Base-by-base conservation (phyloP, 2,113 vertebrate genomes). In the Clarias magur region DNA sequence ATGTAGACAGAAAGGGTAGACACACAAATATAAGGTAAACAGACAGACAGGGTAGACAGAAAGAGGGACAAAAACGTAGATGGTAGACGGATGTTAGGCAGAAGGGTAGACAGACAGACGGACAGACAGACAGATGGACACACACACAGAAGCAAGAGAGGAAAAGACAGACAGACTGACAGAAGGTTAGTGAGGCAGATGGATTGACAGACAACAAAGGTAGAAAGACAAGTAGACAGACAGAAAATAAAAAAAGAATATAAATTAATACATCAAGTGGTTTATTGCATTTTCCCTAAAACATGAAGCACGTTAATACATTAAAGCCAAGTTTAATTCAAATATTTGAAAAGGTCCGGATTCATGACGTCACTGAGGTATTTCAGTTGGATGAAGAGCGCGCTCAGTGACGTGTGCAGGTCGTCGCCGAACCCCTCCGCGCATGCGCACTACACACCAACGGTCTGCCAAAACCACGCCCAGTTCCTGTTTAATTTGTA, bases 381-480 rank as follows among this genome's bases (percentile, higher is more conserved):
- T 65, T 68, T 34, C 70, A 38, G 7, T 0, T 19, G 70, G 11
- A 73, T 21, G 38, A 42, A 9, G 19, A 48, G 4, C 3, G 38
- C 72, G 3, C 38, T 1, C 70, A 73, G 23, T 42, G 23, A 75
- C 72, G 72, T 23, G 38, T 3, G 7, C 19, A 42, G 17, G 1
- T 73, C 38, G 27, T 15, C 1, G 67, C 67, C 10, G 63, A 34
- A 34, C 68, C 8, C 16, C 16, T 19, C 21, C 4, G 73, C 23
- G 48, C 73, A 76, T 76, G 73, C 73, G 73, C 73, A 54, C 48
- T 54, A n/a, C 23, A 75, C 19, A 23, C 73, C 48, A 76, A 76
- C 73, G 21, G 75, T 15, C 53, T 8, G 23, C 15, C 2, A 6
- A 17, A 56, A 27, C 6, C 23, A 54, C 12, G 5, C 75, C 75